A percentile compares a stretch with the other conserved stretches of the same genome.
Conservation (phyloP, 2,888 invertebrate genomes). For the Lampropteryx suffumata region DNA sequence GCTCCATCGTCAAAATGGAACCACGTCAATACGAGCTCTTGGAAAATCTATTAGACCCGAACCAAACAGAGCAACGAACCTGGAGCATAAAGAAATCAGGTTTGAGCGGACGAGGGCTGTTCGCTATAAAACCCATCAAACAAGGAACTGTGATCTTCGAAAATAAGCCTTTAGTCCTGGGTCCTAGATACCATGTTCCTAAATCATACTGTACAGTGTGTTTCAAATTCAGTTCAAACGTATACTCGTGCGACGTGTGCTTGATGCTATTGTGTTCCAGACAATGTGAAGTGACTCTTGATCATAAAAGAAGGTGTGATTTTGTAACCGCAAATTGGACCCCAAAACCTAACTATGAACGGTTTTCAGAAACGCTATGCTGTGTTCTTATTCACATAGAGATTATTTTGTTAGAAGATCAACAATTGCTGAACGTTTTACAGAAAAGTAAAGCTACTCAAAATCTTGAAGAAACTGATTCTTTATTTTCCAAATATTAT, state of each 20-base stretch:
- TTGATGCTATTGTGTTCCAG: constrained; percentile 85
- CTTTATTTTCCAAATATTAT: constrained; percentile 53
- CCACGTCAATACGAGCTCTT: constrained; percentile 28
- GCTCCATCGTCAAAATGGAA: constrained; percentile 40
- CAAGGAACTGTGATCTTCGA: constrained; percentile 86
- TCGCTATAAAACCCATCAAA: constrained; percentile 84
- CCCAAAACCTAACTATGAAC: constrained; percentile 40
- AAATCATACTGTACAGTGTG: constrained; percentile 85
- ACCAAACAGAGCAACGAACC: too few relatives aligned
- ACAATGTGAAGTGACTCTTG: constrained; percentile 78
- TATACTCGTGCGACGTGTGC: constrained; percentile 83
- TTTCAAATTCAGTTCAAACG: constrained; percentile 68
- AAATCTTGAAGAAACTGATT: constrained; percentile 75
- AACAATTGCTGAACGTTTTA: constrained; percentile 72
- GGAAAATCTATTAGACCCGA: constrained; percentile 16
- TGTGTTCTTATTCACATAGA: constrained; percentile 56
- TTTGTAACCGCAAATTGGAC: constrained; percentile 81
- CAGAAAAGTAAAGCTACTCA: constrained; percentile 57
- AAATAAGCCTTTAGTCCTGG: constrained; percentile 86
- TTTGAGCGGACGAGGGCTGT: constrained; percentile 87
- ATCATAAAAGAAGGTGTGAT: constrained; percentile 85
- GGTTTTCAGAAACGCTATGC: constrained; percentile 39
- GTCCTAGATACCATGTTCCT: constrained; percentile 82
- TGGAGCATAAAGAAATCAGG: constrained; percentile 43
- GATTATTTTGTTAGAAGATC: constrained; percentile 55